Evolutionary conservation across 1,140 invertebrate species (phyloP).

Genomic region (Drosophila leontia): DNA sequence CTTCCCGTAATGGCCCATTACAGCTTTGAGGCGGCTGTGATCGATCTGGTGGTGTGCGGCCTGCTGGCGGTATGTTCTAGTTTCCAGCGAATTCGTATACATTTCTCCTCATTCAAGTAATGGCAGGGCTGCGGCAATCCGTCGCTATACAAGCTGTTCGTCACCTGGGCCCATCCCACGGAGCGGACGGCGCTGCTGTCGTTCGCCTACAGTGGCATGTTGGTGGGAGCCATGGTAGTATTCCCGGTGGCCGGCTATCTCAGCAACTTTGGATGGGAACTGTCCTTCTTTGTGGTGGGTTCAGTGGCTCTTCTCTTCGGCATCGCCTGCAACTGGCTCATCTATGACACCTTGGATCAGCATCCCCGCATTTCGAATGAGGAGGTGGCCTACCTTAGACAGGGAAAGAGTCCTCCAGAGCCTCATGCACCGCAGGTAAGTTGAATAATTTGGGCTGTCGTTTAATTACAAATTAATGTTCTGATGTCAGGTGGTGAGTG

Average conservation of each 20-base stretch:
- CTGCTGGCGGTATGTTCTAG: slow-evolving; percentile 53
- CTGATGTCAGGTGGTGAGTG: slow-evolving; percentile 15
- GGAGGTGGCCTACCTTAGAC: slow-evolving; percentile 60
- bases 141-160: slow-evolving; percentile 72
- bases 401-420: background rate
- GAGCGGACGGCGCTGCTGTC: slow-evolving; percentile 71
- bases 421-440: slow-evolving; percentile 30
- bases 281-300: slow-evolving; percentile 72
- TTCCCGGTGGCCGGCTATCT: slow-evolving; percentile 71
- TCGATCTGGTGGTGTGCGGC: slow-evolving; percentile 57
- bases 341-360: slow-evolving; percentile 67
- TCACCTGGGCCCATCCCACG: slow-evolving; percentile 77
- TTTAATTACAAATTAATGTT: background rate
- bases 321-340: slow-evolving; percentile 58
- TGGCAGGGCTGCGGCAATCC: slow-evolving; percentile 72
- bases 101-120: slow-evolving; percentile 2
- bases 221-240: slow-evolving; percentile 62
- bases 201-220: slow-evolving; percentile 72
- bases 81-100: background rate
- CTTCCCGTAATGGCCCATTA: slow-evolving; percentile 62
- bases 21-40: slow-evolving; percentile 47
- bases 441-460: background rate
- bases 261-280: slow-evolving; percentile 62
- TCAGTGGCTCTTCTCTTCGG: slow-evolving; percentile 51
- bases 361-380: slow-evolving; percentile 65